phyloP scores from a whole-genome alignment of 2,888 invertebrate genomes.

The Tanypteryx hageni region DNA sequence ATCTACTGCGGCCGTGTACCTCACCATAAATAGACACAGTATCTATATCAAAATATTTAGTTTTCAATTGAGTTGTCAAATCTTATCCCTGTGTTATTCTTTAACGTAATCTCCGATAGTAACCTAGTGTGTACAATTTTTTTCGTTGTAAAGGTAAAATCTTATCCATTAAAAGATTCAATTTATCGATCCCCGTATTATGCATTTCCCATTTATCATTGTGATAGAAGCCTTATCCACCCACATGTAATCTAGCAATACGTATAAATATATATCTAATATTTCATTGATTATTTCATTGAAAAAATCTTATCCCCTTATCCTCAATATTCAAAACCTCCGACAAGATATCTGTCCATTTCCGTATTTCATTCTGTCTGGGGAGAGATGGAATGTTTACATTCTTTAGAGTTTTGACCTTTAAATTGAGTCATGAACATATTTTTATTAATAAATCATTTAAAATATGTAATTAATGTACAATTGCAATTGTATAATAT shows the following conservation, averaged over 20 bases:
- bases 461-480: too few relatives aligned
- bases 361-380: neutral
- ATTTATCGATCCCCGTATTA: slow-evolving; percentile 9
- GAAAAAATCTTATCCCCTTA: slow-evolving; percentile 39
- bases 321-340: slow-evolving; percentile 41
- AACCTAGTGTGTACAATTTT: slow-evolving; percentile 15
- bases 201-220: slow-evolving; percentile 46
- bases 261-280: slow-evolving; percentile 47
- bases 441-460: too few relatives aligned
- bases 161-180: slow-evolving; percentile 32
- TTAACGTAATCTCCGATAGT: slow-evolving; percentile 39
- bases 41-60: slow-evolving; percentile 59
- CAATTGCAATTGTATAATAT: too few relatives aligned
- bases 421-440: too few relatives aligned
- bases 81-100: slow-evolving; percentile 47
- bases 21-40: slow-evolving; percentile 34
- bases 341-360: slow-evolving; percentile 10
- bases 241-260: neutral
- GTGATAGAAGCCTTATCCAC: slow-evolving; percentile 51
- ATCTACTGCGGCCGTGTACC: neutral
- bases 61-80: slow-evolving; percentile 36
- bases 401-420: too few relatives aligned
- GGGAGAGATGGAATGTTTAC: neutral
- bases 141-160: slow-evolving; percentile 41
- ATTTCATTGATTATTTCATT: slow-evolving; percentile 26